phyloP scores from a whole-genome alignment of 2,888 invertebrate species.

The Blera fallax region DNA sequence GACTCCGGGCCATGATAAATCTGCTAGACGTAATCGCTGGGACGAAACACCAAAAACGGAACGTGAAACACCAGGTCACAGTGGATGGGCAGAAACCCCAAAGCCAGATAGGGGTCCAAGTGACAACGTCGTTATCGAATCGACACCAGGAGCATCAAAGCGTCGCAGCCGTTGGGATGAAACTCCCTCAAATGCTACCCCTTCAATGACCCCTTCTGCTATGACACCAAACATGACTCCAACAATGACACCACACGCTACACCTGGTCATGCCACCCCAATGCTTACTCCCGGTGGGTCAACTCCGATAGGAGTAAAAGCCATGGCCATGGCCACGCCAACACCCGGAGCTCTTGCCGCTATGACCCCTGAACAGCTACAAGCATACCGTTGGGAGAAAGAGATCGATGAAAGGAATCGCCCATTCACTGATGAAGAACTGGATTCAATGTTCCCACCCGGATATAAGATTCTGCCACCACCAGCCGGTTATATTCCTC shows the following conservation, averaged over 20 bases:
- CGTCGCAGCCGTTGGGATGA: conserved; percentile 99
- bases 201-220: conserved; percentile 87
- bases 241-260: conserved; percentile 88
- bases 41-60: conserved; percentile 99
- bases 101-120: conserved; percentile 93
- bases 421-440: conserved; percentile 97
- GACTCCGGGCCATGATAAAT: conserved; percentile 90
- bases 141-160: conserved; percentile 97
- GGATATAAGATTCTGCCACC: conserved; percentile 98
- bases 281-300: conserved; percentile 91
- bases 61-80: conserved; percentile 97
- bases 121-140: conserved; percentile 90
- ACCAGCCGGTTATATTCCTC: conserved; percentile 97
- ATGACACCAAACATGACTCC: conserved; percentile 88
- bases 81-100: conserved; percentile 99
- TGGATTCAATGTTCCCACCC: conserved; percentile 98
- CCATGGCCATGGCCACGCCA: conserved; percentile 99
- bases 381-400: conserved; percentile 98
- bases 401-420: conserved; percentile 99
- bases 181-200: conserved; percentile 92
- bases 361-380: conserved; percentile 99
- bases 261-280: conserved; percentile 87
- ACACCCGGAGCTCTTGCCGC: conserved; percentile 97
- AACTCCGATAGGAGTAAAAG: conserved; percentile 95
- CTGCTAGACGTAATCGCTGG: conserved; percentile 96